Evolutionary conservation across 1,140 invertebrate genomes (phyloP), one percentile per base, ranked within the genome.

Genomic region (Leguminivora glycinivorella): DNA sequence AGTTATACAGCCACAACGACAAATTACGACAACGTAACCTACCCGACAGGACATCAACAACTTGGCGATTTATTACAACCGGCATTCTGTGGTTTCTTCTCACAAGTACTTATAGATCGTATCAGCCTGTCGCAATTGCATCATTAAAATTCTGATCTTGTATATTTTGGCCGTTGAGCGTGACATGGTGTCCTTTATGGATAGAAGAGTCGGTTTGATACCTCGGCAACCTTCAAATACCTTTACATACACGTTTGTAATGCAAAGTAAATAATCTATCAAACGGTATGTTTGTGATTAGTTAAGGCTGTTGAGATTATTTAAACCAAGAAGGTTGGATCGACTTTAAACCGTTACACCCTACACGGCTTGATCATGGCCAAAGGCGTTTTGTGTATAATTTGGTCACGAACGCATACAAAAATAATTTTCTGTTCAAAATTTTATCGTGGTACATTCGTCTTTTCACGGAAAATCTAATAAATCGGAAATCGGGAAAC

Each of bases 71-170:
- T 34, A 63, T 34, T 17, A 63, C 58, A 29, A 29, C 26, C 58
- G 58, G 17, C 58, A 63, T 63, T 31, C 31, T 31, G 26, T 19
- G 17, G 58, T 63, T 31, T 63, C n/a, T 60, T 63, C 25, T 34
- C 26, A 4, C n/a, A n/a, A n/a, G n/a, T 26, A 29, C 25, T n/a
- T 47, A 47, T 17, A 47, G 47, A 63, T 22, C 58, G 58, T 63
- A 63, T 63, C 58, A 29, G 58, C 31, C 19, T 63, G 58, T 63
- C 26, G 58, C 58, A 63, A 63, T 63, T 63, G 19, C 25, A 63
- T 63, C 19, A 63, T 63, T 63, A 63, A 63, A 17, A 63, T 63
- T 63, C 58, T 34, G 58, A 63, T 34, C 26, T 63, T 31, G 58
- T 63, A 63, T 63, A 58, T 29, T 58, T 63, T 29, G 58, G 58